A percentile compares a stretch with the other conserved stretches of the same genome.
Evolutionary conservation across 2,797 vertebrate genomes (phyloP).

Genomic region (Geotrypetes seraphini): DNA sequence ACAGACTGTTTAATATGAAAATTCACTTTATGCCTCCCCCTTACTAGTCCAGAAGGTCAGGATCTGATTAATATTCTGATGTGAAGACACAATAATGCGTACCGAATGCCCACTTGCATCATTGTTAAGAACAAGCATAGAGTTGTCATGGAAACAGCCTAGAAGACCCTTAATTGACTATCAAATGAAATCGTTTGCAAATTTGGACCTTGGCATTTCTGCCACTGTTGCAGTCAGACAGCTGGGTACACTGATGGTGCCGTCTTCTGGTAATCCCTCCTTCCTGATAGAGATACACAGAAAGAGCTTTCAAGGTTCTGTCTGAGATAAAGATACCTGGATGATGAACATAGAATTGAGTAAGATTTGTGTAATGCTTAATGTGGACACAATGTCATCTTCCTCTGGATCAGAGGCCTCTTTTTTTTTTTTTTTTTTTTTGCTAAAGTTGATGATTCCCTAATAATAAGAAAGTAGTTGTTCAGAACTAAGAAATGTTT

Average conservation of each 20-base stretch:
- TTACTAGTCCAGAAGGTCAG: constrained; percentile 30
- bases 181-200: constrained; percentile 36
- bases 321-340: too few species aligned
- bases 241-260: background rate
- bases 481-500: too few species aligned
- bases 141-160: constrained; percentile 44
- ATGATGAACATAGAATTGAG: background rate
- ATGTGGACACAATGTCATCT: too few species aligned
- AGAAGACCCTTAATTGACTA: constrained; percentile 46
- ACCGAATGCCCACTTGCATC: constrained; percentile 46
- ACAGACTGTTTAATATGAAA: too few species aligned
- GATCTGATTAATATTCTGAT: constrained; percentile 49
- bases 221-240: constrained; percentile 14
- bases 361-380: too few species aligned
- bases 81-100: constrained; percentile 28
- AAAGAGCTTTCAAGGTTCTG: too few species aligned
- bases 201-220: constrained; percentile 26
- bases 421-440: too few species aligned
- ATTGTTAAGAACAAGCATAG: constrained; percentile 33
- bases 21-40: constrained; percentile 35
- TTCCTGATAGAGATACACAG: constrained; percentile 3
- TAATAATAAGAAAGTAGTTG: too few species aligned
- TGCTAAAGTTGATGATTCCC: too few species aligned
- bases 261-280: background rate
- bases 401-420: too few species aligned